Conservation (phyloP, 1,140 invertebrate species). For the Drosophila kanapiae region DNA sequence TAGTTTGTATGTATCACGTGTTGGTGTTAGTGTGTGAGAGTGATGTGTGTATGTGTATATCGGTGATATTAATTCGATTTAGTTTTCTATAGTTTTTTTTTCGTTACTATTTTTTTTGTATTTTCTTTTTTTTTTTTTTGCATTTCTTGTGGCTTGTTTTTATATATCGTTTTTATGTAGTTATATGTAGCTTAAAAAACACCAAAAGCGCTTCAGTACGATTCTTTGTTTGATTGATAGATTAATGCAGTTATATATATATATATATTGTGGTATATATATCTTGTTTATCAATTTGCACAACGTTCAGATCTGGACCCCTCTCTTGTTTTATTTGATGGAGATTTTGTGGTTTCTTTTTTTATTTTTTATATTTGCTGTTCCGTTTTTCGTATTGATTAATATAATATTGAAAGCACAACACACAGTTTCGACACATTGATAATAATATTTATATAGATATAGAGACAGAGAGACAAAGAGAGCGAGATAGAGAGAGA, state of each 20-base stretch:
- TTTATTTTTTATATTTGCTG: conserved; percentile 45
- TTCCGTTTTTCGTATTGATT: conserved; percentile 70
- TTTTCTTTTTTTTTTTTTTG: conserved; percentile 42
- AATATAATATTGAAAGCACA: conserved; percentile 75
- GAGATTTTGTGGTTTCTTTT: conserved; percentile 51
- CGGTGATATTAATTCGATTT: conserved; percentile 68
- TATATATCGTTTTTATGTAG: conserved; percentile 34
- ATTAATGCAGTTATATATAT: conserved; percentile 64
- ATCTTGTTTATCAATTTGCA: conserved; percentile 65
- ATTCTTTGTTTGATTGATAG: conserved; percentile 66
- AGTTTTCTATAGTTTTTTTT: conserved; percentile 31
- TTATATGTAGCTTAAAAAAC: conserved; percentile 73
- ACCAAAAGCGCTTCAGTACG: conserved; percentile 78
- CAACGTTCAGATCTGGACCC: conserved; percentile 80
- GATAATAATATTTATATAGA: conserved; percentile 54
- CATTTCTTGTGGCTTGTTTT: conserved; percentile 45
- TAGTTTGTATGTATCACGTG: conserved; percentile 47
- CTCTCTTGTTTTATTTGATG: conserved; percentile 77
- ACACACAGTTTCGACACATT: conserved; percentile 78
- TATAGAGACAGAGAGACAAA: conserved; percentile 47
- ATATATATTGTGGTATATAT: conserved; percentile 35
- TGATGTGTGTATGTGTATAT: conserved; percentile 49
- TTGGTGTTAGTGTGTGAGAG: conserved; percentile 36
- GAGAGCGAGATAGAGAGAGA: conserved; percentile 34
- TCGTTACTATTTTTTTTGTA: conserved; percentile 23